Evolutionary conservation across 2,888 invertebrate genomes (phyloP).

Genomic region (Oligia latruncula): DNA sequence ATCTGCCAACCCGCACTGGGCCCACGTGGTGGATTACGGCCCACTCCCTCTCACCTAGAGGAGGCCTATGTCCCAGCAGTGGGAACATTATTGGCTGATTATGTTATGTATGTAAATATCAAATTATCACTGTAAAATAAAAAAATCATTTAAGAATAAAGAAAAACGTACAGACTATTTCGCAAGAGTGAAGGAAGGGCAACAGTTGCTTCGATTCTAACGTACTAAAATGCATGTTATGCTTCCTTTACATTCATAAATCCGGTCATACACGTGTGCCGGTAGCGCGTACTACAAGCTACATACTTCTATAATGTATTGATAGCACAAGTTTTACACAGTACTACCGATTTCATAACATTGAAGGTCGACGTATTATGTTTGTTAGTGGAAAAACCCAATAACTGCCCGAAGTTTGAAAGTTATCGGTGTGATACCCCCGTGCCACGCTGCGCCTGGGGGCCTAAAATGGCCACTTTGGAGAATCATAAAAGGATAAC

Average conservation of each 20-base stretch:
- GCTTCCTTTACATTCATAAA: neutral
- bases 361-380: neutral
- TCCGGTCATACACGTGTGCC: neutral
- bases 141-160: neutral
- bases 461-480: too few species aligned
- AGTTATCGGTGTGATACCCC: neutral
- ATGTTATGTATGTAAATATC: neutral
- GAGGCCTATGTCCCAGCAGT: too few species aligned
- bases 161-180: neutral
- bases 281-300: neutral
- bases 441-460: neutral
- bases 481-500: too few species aligned
- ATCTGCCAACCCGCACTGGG: too few species aligned
- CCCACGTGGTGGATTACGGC: too few species aligned
- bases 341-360: neutral
- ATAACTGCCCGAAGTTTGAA: neutral
- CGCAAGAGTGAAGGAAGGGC: neutral
- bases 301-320: neutral
- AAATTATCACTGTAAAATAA: neutral
- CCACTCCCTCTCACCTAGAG: too few species aligned
- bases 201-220: neutral
- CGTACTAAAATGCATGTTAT: neutral
- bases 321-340: neutral
- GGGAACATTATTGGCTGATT: too few species aligned
- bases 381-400: neutral